A percentile compares a stretch with the other conserved stretches of the same genome.
phyloP scores from a whole-genome alignment of 2,113 vertebrate genomes.

The Brachyistius frenatus region DNA sequence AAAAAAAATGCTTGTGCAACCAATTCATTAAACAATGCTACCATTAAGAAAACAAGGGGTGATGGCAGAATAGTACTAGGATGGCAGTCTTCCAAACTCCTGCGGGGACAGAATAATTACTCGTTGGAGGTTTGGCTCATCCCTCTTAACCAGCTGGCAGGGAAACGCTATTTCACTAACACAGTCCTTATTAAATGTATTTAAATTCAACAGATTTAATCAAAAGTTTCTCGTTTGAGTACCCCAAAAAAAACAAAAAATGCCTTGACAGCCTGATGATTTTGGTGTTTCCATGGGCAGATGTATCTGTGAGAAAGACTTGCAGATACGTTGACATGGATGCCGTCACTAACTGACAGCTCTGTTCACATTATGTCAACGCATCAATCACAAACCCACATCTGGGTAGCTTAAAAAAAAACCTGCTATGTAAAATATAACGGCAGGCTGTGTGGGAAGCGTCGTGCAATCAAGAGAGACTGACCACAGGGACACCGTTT shows the following conservation, averaged over 20 bases:
- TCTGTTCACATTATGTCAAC: not conserved
- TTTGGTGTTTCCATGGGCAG: constrained; percentile 19
- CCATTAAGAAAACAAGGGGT: constrained; percentile 63
- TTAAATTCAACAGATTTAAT: constrained; percentile 31
- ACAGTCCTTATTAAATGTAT: constrained; percentile 22
- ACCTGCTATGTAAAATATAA: not conserved
- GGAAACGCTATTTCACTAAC: constrained; percentile 42
- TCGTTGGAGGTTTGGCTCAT: constrained; percentile 58
- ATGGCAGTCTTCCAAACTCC: constrained; percentile 64
- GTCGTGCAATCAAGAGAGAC: constrained; percentile 16
- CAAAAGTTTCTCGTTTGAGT: constrained; percentile 1
- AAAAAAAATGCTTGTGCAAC: constrained; percentile 13
- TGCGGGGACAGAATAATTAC: constrained; percentile 66
- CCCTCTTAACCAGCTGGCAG: constrained; percentile 58
- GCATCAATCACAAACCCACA: constrained; percentile 6
- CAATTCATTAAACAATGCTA: constrained; percentile 50
- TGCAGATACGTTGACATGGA: constrained; percentile 10
- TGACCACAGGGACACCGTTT: constrained; percentile 23
- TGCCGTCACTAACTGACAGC: constrained; percentile 10
- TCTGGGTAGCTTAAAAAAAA: constrained; percentile 6
- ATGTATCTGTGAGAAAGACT: constrained; percentile 11
- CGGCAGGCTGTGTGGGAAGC: constrained; percentile 1
- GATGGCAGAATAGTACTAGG: constrained; percentile 47
- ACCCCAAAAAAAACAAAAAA: not conserved
- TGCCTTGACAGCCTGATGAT: constrained; percentile 6